phyloP scores from a whole-genome alignment of 2,113 vertebrate genomes.

The Entelurus aequoreus region DNA sequence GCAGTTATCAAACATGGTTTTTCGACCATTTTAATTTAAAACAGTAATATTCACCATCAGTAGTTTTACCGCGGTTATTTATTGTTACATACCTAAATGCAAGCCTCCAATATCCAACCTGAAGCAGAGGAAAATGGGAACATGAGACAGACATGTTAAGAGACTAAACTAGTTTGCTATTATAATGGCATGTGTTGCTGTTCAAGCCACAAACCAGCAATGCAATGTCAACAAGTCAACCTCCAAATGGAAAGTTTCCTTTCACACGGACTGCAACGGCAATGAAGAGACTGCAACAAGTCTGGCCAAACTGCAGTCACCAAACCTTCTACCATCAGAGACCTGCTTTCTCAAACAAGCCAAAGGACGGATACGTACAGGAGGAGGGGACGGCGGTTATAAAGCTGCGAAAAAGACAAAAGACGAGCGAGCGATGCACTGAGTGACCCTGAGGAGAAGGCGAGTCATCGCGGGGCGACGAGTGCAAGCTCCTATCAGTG shows the following conservation, averaged over 20 bases:
- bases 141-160: too few species aligned
- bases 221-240: slow-evolving; percentile 33
- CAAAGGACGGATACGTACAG: slow-evolving; percentile 1
- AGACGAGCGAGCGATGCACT: slow-evolving; percentile 21
- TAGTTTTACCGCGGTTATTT: too few species aligned
- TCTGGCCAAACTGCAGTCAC: background rate
- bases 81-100: too few species aligned
- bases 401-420: slow-evolving; percentile 13
- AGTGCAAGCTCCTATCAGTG: slow-evolving; percentile 51
- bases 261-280: slow-evolving; percentile 11
- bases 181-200: too few species aligned
- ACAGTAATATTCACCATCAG: too few species aligned
- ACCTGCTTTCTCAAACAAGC: background rate
- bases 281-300: background rate
- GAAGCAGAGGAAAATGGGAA: too few species aligned
- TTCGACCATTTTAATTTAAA: too few species aligned
- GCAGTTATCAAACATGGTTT: too few species aligned
- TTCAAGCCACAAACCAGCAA: slow-evolving; percentile 15
- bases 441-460: slow-evolving; percentile 45
- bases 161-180: too few species aligned
- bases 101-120: too few species aligned
- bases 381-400: slow-evolving; percentile 16
- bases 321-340: background rate
- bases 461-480: slow-evolving; percentile 37
- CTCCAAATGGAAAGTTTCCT: slow-evolving; percentile 28